Evolutionary conservation across 92 coral and sea anemone genomes (phyloP).

Genomic region (Hydrozoanthus gracilis): DNA sequence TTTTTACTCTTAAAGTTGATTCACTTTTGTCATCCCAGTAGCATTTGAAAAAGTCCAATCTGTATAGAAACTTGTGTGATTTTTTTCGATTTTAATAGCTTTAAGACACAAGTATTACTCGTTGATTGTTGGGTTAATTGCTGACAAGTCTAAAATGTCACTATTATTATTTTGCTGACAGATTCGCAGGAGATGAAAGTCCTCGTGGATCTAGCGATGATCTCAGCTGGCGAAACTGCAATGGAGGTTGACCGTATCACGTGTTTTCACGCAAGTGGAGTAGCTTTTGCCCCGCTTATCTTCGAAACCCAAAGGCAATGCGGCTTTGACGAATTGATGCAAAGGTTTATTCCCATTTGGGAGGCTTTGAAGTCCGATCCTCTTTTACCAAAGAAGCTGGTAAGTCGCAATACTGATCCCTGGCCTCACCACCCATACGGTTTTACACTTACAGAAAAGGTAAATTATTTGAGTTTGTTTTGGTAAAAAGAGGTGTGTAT

Average conservation of each 20-base stretch:
- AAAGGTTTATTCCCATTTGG: slow-evolving; percentile 63
- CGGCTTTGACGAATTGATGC: slow-evolving; percentile 52
- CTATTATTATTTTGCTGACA: neutral
- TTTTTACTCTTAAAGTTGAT: no score
- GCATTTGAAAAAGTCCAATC: no score
- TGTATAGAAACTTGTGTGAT: no score
- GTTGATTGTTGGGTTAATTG: neutral
- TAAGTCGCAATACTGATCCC: neutral
- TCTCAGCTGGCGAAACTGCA: slow-evolving; percentile 72
- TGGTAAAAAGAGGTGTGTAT: no score
- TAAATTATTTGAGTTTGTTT: no score
- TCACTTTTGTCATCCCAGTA: no score
- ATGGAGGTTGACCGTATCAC: slow-evolving; percentile 71
- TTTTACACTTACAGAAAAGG: no score
- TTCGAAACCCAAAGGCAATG: slow-evolving; percentile 38
- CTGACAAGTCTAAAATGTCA: neutral
- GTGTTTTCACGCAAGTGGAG: slow-evolving; percentile 66
- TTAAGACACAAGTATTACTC: no score
- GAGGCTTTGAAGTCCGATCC: slow-evolving; percentile 55
- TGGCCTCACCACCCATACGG: no score
- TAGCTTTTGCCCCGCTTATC: slow-evolving; percentile 65
- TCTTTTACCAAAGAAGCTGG: slow-evolving; percentile 45
- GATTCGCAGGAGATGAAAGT: slow-evolving; percentile 59
- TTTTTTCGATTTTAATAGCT: no score
- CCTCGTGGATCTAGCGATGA: slow-evolving; percentile 75